A percentile compares a stretch with the other conserved stretches of the same genome.
Evolutionary conservation across 2,888 invertebrate species (phyloP).

Genomic region (Cryptosula pallasiana): DNA sequence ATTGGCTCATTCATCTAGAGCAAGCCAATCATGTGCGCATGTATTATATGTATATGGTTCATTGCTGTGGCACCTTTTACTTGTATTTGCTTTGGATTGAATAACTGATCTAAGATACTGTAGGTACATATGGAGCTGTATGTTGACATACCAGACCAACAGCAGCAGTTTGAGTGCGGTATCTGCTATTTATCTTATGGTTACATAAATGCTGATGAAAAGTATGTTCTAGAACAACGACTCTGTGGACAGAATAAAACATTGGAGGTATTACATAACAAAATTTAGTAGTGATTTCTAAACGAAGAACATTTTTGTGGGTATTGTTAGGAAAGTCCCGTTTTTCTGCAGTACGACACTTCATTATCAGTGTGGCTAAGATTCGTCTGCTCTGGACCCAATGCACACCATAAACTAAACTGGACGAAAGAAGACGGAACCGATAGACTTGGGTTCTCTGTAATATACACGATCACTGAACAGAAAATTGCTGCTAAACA

Average conservation of each 20-base stretch:
- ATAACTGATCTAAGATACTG: no score
- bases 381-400: not conserved
- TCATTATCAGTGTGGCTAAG: not conserved
- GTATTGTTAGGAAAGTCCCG: not conserved
- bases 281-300: no score
- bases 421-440: not conserved
- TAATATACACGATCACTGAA: not conserved
- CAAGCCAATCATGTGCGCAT: not conserved
- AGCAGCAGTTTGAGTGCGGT: not conserved
- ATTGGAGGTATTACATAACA: no score
- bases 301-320: no score
- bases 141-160: slow-evolving; percentile 7
- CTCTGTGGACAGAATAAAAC: not conserved
- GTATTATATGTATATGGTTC: no score
- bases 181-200: not conserved
- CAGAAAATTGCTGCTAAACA: not conserved
- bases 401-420: slow-evolving; percentile 15
- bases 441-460: not conserved
- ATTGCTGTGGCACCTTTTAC: no score
- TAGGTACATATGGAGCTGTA: not conserved
- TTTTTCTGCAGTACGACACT: not conserved
- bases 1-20: slow-evolving; percentile 9
- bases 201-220: not conserved
- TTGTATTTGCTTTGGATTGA: no score
- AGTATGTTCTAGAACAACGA: not conserved